Conservation (phyloP, 2,888 invertebrate genomes). For the Phlogophora meticulosa region DNA sequence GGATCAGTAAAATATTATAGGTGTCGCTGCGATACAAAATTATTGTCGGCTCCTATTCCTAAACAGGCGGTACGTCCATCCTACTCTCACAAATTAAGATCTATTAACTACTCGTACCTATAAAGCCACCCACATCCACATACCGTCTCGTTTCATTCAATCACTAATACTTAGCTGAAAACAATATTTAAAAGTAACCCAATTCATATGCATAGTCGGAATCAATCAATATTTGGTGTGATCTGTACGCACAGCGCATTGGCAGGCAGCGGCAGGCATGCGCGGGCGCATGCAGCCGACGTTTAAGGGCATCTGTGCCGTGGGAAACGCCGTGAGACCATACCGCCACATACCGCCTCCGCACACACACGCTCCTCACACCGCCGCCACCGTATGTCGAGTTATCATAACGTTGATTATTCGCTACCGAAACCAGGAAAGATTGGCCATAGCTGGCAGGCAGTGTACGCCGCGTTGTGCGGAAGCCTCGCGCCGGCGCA, state of each 20-base stretch:
- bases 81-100: no score
- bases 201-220: constrained; percentile 6
- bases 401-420: constrained; percentile 21
- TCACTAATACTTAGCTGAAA: background rate
- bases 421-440: background rate
- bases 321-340: constrained; percentile 80
- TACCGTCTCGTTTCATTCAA: background rate
- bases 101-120: no score
- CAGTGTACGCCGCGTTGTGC: constrained; percentile 35
- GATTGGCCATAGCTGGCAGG: constrained; percentile 2
- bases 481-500: background rate
- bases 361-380: constrained; percentile 24
- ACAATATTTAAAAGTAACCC: background rate
- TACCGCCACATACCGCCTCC: constrained; percentile 64
- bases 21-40: no score
- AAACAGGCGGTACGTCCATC: no score
- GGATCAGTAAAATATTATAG: no score
- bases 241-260: constrained; percentile 54
- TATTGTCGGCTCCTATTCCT: no score
- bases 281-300: constrained; percentile 66
- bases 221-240: constrained; percentile 47
- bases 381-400: constrained; percentile 1
- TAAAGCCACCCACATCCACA: background rate
- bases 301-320: constrained; percentile 87
- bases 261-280: constrained; percentile 49